These are phyloP conservation scores for Lindbergichthys nudifrons DNA, from an alignment of 2,797 vertebrate species.

Conservation along the genomic window DNA sequence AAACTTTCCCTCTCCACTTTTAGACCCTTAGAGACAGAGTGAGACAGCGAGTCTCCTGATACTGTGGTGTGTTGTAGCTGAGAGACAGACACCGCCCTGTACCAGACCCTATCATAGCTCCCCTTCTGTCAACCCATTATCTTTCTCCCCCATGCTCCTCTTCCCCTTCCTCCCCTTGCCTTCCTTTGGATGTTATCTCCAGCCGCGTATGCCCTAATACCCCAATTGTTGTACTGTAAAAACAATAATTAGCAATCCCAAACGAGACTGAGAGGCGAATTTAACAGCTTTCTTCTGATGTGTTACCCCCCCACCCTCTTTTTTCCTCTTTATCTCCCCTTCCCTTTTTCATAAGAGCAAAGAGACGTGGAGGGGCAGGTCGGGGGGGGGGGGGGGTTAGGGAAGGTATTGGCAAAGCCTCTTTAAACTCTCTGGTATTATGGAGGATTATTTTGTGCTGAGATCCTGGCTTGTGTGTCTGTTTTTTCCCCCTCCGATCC, in stretches of 20 bases:
- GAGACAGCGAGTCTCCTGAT: slow-evolving; percentile 51
- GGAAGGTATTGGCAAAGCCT: slow-evolving; percentile 84
- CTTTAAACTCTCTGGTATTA: slow-evolving; percentile 87
- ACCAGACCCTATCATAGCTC: slow-evolving; percentile 75
- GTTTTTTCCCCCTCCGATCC: slow-evolving; percentile 40
- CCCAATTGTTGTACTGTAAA: slow-evolving; percentile 84
- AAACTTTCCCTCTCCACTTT: slow-evolving; percentile 53
- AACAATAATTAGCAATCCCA: slow-evolving; percentile 88
- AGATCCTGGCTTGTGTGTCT: slow-evolving; percentile 82
- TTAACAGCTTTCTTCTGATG: slow-evolving; percentile 82
- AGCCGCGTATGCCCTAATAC: slow-evolving; percentile 84
- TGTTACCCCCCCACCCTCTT: slow-evolving; percentile 31
- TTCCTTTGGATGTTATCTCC: slow-evolving; percentile 84
- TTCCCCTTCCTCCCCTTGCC: slow-evolving; percentile 50
- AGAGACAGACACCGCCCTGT: slow-evolving; percentile 53
- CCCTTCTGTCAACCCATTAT: slow-evolving; percentile 81
- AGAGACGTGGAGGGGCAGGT: slow-evolving; percentile 57
- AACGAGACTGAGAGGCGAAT: slow-evolving; percentile 79
- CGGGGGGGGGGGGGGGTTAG: background rate
- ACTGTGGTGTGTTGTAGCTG: slow-evolving; percentile 30
- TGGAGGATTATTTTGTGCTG: slow-evolving; percentile 86
- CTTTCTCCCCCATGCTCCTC: slow-evolving; percentile 70
- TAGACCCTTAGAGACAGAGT: slow-evolving; percentile 43
- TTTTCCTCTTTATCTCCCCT: slow-evolving; percentile 68
- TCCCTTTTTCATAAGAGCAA: slow-evolving; percentile 77